Base-by-base conservation (phyloP, 2,797 vertebrate species). In the Denticeps clupeoides region DNA sequence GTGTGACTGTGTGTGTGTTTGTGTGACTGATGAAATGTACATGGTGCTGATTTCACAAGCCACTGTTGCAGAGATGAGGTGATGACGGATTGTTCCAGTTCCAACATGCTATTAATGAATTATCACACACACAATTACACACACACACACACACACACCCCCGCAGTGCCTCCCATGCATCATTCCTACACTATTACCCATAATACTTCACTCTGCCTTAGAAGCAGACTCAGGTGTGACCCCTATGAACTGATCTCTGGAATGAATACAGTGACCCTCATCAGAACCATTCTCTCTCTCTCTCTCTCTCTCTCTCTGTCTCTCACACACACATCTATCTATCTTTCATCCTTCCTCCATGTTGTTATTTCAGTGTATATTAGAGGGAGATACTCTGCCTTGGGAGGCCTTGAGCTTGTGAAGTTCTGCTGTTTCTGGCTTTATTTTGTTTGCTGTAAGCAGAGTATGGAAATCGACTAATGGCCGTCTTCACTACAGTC, bases 1-100 rank as follows among this genome's bases (percentile, higher is more conserved):
- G n/a, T 37, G 11, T 16, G 7, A 55, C 47, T 45, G 42, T 38
- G 42, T 51, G 37, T 52, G 13, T 38, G 41, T 45, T 33, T 47
- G 23, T 38, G 44, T 32, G 32, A 35, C 13, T 35, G 32, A 35
- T 35, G 13, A 15, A 18, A 6, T 35, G 7, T 7, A 7, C 32
- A 32, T 32, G 35, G 13, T 15, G 15, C 1, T 8, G 3, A 32
- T 32, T 18, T 35, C 32, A 35, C 15, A 26, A 29, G 23, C 11
- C 33, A 33, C 41, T 21, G 41, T 42, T 51, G 49, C 23, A 10
- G 32, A 42, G 13, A 19, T 25, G 7, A 25, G 24, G 23, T 24
- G 43, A 26, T 37, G 23, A 19, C 7, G 51, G 41, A 44, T 33
- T 44, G 21, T 23, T 35, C 23, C 41, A 3, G 7, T 32, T 15